Evolutionary conservation across 2,888 invertebrate species (phyloP).

Genomic region (Petrolisthes cinctipes): DNA sequence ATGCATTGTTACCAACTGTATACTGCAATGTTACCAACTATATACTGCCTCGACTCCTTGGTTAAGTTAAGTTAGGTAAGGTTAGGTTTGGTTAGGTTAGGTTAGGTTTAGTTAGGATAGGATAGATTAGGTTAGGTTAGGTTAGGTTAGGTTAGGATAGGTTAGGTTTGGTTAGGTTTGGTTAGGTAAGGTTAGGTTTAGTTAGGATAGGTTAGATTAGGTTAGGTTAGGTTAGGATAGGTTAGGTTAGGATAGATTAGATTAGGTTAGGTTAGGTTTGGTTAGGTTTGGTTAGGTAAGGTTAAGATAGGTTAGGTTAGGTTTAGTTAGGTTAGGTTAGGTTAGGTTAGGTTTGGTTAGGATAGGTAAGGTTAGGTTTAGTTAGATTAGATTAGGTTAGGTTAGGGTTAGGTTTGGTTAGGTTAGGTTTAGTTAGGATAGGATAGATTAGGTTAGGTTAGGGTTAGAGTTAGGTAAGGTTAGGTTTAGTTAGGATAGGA

Average conservation of each 20-base stretch:
- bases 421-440: neutral
- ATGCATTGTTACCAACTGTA: no score
- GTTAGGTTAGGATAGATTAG: slow-evolving; percentile 6
- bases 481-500: neutral
- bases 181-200: no score
- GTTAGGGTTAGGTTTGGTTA: slow-evolving; percentile 19
- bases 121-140: no score
- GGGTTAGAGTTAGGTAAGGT: neutral
- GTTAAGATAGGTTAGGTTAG: slow-evolving; percentile 19
- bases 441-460: neutral
- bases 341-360: slow-evolving; percentile 8
- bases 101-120: no score
- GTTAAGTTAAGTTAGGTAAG: no score
- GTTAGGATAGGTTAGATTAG: no score
- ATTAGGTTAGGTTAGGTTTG: neutral
- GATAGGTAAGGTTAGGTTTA: neutral
- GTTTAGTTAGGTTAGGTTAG: slow-evolving; percentile 24
- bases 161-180: no score
- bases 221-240: no score
- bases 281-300: slow-evolving; percentile 13
- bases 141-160: no score
- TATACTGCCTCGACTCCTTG: no score
- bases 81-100: no score
- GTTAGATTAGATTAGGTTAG: neutral
- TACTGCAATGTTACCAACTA: no score